These are phyloP conservation scores for Opisthocomus hoazin DNA, from an alignment of 2,113 vertebrate species.

Conservation along the genomic window DNA sequence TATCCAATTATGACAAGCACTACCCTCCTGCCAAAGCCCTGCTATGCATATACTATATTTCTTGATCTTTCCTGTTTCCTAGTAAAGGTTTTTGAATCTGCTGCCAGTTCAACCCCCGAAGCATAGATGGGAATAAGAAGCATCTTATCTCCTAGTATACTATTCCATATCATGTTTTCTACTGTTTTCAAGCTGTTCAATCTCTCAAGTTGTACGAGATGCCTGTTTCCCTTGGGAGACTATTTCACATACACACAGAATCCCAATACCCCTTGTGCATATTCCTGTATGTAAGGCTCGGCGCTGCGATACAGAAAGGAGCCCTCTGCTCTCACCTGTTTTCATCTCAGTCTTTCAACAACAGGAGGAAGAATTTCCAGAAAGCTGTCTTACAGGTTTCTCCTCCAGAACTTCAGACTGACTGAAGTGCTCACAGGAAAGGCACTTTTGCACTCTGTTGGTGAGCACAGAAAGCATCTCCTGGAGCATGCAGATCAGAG, in stretches of 20 bases:
- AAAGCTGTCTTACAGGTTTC: not conserved
- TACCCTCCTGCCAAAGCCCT: not conserved
- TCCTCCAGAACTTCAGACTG: not conserved
- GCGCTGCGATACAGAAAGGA: not conserved
- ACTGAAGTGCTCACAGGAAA: not conserved
- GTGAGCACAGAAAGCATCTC: not conserved
- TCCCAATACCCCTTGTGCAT: not conserved
- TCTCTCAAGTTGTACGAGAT: not conserved
- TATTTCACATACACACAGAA: not conserved
- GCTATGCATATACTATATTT: not conserved
- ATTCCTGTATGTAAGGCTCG: not conserved
- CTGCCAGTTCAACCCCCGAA: constrained; percentile 34
- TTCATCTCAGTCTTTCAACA: not conserved
- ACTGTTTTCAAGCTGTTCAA: constrained; percentile 5
- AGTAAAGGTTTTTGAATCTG: constrained; percentile 27
- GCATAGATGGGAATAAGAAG: constrained; percentile 29
- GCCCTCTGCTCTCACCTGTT: not conserved
- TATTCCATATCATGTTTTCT: constrained; percentile 5
- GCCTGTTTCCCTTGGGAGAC: not conserved
- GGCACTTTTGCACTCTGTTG: not conserved
- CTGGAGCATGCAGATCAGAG: not conserved
- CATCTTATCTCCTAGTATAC: constrained; percentile 1
- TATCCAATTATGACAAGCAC: not conserved
- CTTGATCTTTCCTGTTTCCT: constrained; percentile 33
- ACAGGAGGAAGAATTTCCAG: not conserved